Evolutionary conservation across 2,797 vertebrate genomes (phyloP), one percentile per base, ranked within the genome.

Genomic region (Rhinatrema bivittatum): DNA sequence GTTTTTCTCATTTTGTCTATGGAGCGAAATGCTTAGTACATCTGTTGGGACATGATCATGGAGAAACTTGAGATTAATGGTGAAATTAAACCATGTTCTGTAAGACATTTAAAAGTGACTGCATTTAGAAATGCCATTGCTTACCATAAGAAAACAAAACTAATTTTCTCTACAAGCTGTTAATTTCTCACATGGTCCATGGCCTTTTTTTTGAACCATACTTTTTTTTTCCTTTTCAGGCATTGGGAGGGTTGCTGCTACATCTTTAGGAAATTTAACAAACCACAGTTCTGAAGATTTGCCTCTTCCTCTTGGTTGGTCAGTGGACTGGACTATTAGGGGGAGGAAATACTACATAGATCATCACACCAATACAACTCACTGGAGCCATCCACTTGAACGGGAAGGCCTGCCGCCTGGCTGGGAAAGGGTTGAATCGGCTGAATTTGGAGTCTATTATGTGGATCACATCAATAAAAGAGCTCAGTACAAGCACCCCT

Each of bases 261-360:
- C 94, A 60, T 99, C 96, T 34, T 73, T 97, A 57, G 96, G 95
- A 62, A 99, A 97, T 75, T 74, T 99, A 64, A 91, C 93, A 32
- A 94, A 79, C 46, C 78, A 91, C 23, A 87, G 86, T 9, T 86
- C 71, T 25, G 95, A 97, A 54, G 95, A 98, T 65, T 68, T 88
- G 39, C 90, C 91, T 32, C 91, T 99, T 61, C 94, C 91, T 49
- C 85, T 75, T 7, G 96, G 96, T 65, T 99, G 96, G 96, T 88
- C 92, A 20, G 89, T 96, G 33, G 95, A 98, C 81, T 99, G 96
- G 96, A 99, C 95, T 53, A 93, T 98, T 60, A 71, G 96, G 32
- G 96, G 96, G 70, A 88, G 94, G 69, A 98, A 95, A 56, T 99
- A 98, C 60, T 98, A 89, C 61, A 98, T 99, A 22, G 96, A 98